phyloP scores from a whole-genome alignment of 2,888 invertebrate species.

The Melanophora roralis region DNA sequence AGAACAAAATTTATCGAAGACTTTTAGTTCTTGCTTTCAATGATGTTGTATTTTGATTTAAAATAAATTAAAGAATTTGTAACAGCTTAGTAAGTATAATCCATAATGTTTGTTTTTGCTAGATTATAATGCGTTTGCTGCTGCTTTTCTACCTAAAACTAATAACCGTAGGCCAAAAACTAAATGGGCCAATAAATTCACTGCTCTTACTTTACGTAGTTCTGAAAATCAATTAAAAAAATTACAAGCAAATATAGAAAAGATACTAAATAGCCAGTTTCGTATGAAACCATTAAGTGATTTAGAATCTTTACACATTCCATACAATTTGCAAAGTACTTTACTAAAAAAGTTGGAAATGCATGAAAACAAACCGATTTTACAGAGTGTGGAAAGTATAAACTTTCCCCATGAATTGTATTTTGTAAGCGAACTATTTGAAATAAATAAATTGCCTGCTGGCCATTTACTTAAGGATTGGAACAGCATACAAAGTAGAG shows the following conservation, averaged over 20 bases:
- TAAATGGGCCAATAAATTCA: constrained; percentile 76
- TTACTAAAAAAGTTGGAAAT: constrained; percentile 50
- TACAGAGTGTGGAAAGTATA: constrained; percentile 38
- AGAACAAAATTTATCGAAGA: too few species aligned
- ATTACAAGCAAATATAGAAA: constrained; percentile 66
- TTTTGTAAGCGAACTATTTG: constrained; percentile 78
- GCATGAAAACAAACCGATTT: constrained; percentile 23
- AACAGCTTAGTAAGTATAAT: too few species aligned
- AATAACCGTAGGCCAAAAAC: constrained; percentile 64
- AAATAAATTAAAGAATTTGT: too few species aligned
- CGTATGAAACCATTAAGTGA: constrained; percentile 42
- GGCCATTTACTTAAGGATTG: constrained; percentile 81
- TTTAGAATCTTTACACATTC: background rate
- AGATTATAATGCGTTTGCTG: constrained; percentile 70
- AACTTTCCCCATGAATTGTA: constrained; percentile 70
- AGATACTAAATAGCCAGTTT: constrained; percentile 67
- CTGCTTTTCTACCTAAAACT: constrained; percentile 64
- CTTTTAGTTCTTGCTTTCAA: too few species aligned
- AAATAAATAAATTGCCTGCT: constrained; percentile 74
- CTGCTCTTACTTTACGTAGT: constrained; percentile 73
- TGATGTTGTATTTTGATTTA: too few species aligned
- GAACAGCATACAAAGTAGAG: constrained; percentile 82
- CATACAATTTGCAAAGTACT: constrained; percentile 64
- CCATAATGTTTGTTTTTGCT: background rate
- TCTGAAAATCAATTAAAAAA: constrained; percentile 69